Percentiles rank a stretch among this genome's conserved stretches.
phyloP scores from a whole-genome alignment of 2,113 vertebrate genomes.

The Phasianus colchicus region DNA sequence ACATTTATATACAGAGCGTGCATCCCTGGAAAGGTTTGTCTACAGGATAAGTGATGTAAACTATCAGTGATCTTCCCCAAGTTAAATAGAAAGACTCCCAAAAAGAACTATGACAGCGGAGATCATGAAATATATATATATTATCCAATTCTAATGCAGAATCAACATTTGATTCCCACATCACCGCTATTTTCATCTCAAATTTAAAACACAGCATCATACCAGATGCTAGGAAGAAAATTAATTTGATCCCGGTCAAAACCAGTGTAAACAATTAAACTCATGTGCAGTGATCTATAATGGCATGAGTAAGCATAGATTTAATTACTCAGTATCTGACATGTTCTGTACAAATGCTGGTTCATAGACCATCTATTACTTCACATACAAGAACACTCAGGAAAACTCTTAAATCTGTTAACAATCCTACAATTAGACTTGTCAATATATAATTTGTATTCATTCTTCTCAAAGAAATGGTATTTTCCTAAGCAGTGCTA shows the following conservation, averaged over 20 bases:
- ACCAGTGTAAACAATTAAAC: background rate
- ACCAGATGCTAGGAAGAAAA: background rate
- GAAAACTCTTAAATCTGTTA: background rate
- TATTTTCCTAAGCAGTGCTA: background rate
- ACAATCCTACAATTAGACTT: background rate
- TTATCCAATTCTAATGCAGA: too few relatives aligned
- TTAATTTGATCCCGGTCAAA: background rate
- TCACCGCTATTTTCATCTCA: background rate
- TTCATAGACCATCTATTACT: background rate
- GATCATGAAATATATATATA: too few relatives aligned
- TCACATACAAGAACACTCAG: background rate
- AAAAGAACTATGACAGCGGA: too few relatives aligned
- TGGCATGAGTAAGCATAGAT: background rate
- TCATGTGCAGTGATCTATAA: background rate
- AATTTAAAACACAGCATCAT: background rate
- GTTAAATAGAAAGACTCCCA: too few relatives aligned
- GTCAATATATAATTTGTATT: background rate
- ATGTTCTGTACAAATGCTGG: background rate
- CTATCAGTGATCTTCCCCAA: too few relatives aligned
- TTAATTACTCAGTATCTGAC: background rate
- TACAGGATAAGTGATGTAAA: too few relatives aligned
- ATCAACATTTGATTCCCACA: too few relatives aligned
- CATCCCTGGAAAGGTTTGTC: too few relatives aligned
- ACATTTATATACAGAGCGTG: too few relatives aligned
- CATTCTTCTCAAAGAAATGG: background rate